phyloP scores from a whole-genome alignment of 1,140 invertebrate genomes.

The Hesperophylax magnus region DNA sequence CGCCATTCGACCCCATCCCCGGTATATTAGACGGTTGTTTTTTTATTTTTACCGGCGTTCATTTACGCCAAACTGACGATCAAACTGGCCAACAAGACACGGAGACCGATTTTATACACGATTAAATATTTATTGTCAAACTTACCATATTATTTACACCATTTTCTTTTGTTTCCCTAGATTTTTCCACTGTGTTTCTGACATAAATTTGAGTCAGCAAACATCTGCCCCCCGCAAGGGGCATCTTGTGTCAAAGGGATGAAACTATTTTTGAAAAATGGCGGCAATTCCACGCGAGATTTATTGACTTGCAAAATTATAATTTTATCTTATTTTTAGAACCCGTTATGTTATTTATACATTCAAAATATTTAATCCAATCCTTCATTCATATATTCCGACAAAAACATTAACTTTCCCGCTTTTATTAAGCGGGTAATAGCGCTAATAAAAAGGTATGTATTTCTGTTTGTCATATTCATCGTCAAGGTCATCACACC shows the following conservation, averaged over 20 bases:
- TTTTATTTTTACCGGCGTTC: constrained; percentile 49
- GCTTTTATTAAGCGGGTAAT: too few species aligned
- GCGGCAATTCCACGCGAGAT: constrained; percentile 13
- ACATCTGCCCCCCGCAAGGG: constrained; percentile 37
- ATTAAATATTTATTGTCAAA: constrained; percentile 6
- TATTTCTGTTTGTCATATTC: too few species aligned
- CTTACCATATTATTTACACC: constrained; percentile 50
- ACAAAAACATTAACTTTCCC: too few species aligned
- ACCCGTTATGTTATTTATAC: not conserved
- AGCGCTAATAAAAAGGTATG: too few species aligned
- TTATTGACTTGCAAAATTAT: not conserved
- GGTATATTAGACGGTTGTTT: constrained; percentile 30
- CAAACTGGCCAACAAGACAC: not conserved
- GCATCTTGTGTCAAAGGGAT: constrained; percentile 43
- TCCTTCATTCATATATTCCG: too few species aligned
- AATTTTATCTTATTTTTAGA: not conserved
- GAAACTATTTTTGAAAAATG: constrained; percentile 47
- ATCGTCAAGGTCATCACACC: too few species aligned
- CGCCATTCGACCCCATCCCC: constrained; percentile 50
- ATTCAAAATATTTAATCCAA: too few species aligned
- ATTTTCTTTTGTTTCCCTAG: constrained; percentile 50
- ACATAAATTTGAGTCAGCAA: constrained; percentile 52
- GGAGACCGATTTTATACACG: constrained; percentile 21
- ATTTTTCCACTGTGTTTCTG: constrained; percentile 51
- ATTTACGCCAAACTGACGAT: constrained; percentile 2